A percentile compares a stretch with the other conserved stretches of the same genome.
These are phyloP conservation scores for Ectobius pallidus DNA, from an alignment of 2,888 invertebrate species.

Conservation along the genomic window DNA sequence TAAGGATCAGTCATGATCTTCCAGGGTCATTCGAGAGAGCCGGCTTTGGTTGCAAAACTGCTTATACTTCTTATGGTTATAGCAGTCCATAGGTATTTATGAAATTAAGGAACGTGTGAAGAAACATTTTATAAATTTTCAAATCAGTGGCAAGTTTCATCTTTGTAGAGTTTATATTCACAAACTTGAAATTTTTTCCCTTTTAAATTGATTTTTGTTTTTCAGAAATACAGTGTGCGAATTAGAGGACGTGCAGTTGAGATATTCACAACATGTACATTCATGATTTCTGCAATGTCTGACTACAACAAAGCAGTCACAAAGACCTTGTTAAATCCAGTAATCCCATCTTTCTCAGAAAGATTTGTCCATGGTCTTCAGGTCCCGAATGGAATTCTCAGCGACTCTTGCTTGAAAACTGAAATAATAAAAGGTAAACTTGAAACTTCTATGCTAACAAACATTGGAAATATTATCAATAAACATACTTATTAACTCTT, in stretches of 20 bases:
- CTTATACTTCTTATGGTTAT: too few relatives aligned
- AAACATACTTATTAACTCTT: too few relatives aligned
- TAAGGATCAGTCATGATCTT: too few relatives aligned
- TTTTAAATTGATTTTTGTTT: constrained; percentile 39
- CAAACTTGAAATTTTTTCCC: too few relatives aligned
- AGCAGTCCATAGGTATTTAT: too few relatives aligned
- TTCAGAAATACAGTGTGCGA: constrained; percentile 62
- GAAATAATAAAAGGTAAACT: constrained; percentile 64
- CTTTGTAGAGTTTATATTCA: too few relatives aligned
- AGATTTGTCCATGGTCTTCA: constrained; percentile 64
- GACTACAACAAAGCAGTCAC: constrained; percentile 62
- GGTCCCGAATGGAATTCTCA: constrained; percentile 59
- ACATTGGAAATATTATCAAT: too few relatives aligned
- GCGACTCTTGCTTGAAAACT: constrained; percentile 67
- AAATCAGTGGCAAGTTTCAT: too few relatives aligned
- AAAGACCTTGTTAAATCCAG: constrained; percentile 66
- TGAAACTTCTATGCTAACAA: background rate
- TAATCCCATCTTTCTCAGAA: constrained; percentile 69
- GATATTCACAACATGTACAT: constrained; percentile 67
- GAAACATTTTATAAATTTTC: too few relatives aligned
- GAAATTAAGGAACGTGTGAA: too few relatives aligned
- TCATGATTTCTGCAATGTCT: constrained; percentile 60
- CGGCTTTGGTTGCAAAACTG: too few relatives aligned
- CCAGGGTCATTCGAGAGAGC: too few relatives aligned
- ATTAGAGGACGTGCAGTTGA: constrained; percentile 70